These are phyloP conservation scores for Malurus elegans DNA, from an alignment of 2,113 vertebrate genomes.

Conservation along the genomic window DNA sequence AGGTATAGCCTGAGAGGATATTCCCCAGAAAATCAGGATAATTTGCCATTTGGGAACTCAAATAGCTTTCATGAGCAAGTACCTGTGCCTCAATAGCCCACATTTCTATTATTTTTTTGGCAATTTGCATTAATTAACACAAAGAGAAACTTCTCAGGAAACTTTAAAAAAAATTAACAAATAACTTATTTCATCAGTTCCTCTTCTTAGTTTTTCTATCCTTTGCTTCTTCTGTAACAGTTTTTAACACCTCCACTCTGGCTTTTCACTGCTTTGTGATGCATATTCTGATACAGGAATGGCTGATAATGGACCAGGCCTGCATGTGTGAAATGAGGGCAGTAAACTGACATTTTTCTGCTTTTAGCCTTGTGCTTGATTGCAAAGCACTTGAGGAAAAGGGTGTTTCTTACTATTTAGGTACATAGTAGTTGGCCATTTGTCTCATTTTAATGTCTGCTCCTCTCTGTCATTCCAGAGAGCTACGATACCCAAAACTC, in stretches of 20 bases:
- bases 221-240: background rate
- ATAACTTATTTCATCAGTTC: background rate
- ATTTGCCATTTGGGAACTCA: background rate
- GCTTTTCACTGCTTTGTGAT: background rate
- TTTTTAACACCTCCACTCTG: background rate
- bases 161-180: background rate
- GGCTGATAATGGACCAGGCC: background rate
- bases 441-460: background rate
- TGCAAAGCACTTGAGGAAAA: background rate
- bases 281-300: background rate
- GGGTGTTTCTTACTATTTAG: background rate
- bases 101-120: background rate
- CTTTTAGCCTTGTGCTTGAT: background rate
- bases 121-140: background rate
- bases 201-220: background rate
- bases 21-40: background rate
- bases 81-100: background rate
- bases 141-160: background rate
- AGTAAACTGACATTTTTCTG: background rate
- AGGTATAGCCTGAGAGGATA: background rate
- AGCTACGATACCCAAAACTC: background rate
- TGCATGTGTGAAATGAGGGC: background rate
- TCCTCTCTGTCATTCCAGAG: background rate
- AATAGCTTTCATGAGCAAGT: background rate
- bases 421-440: background rate